Percentiles rank a stretch among this genome's conserved stretches.
These are phyloP conservation scores for Protophormia terraenovae DNA, from an alignment of 2,888 invertebrate genomes.

Conservation along the genomic window DNA sequence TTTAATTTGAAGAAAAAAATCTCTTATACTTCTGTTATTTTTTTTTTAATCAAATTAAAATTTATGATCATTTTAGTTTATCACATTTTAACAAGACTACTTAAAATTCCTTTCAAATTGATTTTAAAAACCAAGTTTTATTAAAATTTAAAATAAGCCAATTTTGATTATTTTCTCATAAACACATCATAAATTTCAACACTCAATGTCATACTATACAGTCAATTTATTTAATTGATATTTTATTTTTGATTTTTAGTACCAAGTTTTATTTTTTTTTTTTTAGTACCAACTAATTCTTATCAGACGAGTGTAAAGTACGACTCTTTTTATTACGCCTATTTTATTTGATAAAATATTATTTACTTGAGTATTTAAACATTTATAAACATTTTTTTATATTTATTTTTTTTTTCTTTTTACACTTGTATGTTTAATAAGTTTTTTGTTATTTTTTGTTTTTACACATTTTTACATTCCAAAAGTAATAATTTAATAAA, in stretches of 20 bases:
- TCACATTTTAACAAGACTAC: too few relatives aligned
- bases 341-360: not conserved
- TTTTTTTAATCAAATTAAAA: not conserved
- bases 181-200: not conserved
- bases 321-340: not conserved
- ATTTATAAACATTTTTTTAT: not conserved
- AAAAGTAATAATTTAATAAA: slow-evolving; percentile 50
- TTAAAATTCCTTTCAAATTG: not conserved
- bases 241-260: not conserved
- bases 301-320: not conserved
- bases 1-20: not conserved
- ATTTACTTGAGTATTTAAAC: not conserved
- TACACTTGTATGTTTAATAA: too few relatives aligned
- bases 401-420: not conserved
- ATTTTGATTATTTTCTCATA: not conserved
- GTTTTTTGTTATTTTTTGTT: too few relatives aligned
- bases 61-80: not conserved
- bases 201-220: not conserved
- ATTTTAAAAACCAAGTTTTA: not conserved
- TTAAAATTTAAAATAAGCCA: too few relatives aligned
- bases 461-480: not conserved
- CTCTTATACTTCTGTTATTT: not conserved
- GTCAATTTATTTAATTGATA: not conserved
- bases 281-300: not conserved
- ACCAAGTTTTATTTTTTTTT: not conserved